Evolutionary conservation across 2,797 vertebrate genomes (phyloP).

Genomic region (Danio jaintianensis): DNA sequence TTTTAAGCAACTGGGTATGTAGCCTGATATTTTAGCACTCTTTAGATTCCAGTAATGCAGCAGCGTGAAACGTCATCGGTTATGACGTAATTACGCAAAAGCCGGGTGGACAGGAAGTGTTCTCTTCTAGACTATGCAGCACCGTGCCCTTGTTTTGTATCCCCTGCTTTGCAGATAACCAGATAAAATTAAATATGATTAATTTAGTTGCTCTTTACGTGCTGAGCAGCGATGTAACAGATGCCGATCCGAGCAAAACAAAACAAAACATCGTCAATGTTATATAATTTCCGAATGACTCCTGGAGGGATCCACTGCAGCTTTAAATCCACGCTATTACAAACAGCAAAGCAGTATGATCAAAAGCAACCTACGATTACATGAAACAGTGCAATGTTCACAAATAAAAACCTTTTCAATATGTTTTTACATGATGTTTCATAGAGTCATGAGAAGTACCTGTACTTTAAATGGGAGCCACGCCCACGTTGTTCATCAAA

Average conservation of each 20-base stretch:
- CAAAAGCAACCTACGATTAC: not conserved
- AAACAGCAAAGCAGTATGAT: not conserved
- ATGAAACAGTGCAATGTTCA: not conserved
- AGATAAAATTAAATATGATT: not conserved
- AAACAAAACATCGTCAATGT: not conserved
- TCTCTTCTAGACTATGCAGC: not conserved
- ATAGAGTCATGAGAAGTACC: not conserved
- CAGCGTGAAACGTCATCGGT: conserved; percentile 23
- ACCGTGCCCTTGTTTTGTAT: not conserved
- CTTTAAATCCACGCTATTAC: not conserved
- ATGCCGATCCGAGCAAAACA: not conserved
- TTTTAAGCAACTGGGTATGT: not conserved
- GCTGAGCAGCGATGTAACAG: not conserved
- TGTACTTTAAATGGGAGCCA: conserved; percentile 22
- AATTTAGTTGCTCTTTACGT: not conserved
- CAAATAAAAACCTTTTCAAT: not conserved
- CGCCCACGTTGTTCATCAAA: conserved; percentile 45
- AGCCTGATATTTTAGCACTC: not conserved
- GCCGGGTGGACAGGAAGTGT: conserved; percentile 62
- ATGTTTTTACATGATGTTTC: not conserved
- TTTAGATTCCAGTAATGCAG: not conserved
- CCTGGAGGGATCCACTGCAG: not conserved
- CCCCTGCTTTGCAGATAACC: not conserved
- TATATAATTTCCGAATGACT: not conserved
- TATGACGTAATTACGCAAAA: conserved; percentile 44